Evolutionary conservation across 2,888 invertebrate genomes (phyloP).

Genomic region (Calameuta pallipes): DNA sequence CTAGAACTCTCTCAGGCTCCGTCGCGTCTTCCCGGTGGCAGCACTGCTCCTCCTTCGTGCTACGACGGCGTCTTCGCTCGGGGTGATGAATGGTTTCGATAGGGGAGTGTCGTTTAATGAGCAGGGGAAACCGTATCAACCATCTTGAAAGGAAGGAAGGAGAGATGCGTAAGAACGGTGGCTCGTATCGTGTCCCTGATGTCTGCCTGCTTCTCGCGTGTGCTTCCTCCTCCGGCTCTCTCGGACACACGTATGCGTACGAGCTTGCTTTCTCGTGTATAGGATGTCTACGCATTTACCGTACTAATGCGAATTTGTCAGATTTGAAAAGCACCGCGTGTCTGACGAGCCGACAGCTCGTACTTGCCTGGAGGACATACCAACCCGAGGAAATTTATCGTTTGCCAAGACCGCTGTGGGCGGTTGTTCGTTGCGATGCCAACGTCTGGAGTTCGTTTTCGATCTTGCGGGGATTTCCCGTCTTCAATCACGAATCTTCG

Average conservation of each 20-base stretch:
- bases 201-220: conserved; percentile 16
- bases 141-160: conserved; percentile 22
- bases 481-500: background rate
- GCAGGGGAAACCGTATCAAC: conserved; percentile 34
- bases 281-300: background rate
- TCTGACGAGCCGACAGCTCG: conserved; percentile 4
- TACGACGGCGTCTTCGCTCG: conserved; percentile 25
- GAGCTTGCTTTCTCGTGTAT: background rate
- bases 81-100: conserved; percentile 41
- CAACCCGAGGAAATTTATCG: background rate
- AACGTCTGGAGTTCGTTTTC: background rate
- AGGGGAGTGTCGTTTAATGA: conserved; percentile 41
- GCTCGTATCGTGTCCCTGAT: conserved; percentile 26
- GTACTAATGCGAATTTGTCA: conserved; percentile 37
- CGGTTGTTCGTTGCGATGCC: background rate
- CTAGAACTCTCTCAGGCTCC: conserved; percentile 36
- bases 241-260: background rate
- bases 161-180: conserved; percentile 7
- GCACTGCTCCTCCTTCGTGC: conserved; percentile 26
- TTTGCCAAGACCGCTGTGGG: background rate
- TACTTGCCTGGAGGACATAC: conserved; percentile 12
- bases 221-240: background rate
- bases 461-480: background rate
- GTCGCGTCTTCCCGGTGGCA: conserved; percentile 32
- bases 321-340: conserved; percentile 14